Evolutionary conservation across 2,797 vertebrate genomes (phyloP).

Genomic region (Mycteria americana): DNA sequence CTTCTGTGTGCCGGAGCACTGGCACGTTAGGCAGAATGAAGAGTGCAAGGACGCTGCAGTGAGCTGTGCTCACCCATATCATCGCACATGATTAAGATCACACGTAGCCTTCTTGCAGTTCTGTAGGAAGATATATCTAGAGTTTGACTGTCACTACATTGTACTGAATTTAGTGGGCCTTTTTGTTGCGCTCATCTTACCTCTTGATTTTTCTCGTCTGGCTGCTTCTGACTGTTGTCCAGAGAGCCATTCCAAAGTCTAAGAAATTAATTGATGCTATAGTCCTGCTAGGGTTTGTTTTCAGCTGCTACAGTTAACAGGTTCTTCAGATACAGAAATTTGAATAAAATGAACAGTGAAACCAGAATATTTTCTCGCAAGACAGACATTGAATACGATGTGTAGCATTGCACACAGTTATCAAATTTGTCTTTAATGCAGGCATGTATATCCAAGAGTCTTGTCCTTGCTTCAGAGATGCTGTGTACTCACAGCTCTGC

Average conservation of each 20-base stretch:
- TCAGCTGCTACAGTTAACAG: neutral
- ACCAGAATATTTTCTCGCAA: neutral
- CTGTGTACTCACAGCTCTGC: neutral
- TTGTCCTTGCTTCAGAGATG: neutral
- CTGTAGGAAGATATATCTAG: neutral
- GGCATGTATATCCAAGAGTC: neutral
- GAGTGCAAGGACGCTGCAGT: neutral
- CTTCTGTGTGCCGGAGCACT: neutral
- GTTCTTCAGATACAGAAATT: neutral
- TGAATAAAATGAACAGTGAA: neutral
- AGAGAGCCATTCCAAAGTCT: slow-evolving; percentile 9
- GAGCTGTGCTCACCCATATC: neutral
- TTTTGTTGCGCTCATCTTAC: neutral
- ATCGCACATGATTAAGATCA: neutral
- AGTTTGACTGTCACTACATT: neutral
- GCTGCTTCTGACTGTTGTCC: neutral
- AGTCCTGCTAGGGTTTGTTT: neutral
- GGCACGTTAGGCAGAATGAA: neutral
- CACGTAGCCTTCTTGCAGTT: neutral
- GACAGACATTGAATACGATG: neutral
- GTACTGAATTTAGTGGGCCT: neutral
- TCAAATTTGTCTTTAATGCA: neutral
- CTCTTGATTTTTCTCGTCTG: neutral
- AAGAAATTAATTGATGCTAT: neutral
- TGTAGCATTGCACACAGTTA: neutral